These are phyloP conservation scores for Argyrosomus japonicus DNA, from an alignment of 2,113 vertebrate species.

Conservation along the genomic window DNA sequence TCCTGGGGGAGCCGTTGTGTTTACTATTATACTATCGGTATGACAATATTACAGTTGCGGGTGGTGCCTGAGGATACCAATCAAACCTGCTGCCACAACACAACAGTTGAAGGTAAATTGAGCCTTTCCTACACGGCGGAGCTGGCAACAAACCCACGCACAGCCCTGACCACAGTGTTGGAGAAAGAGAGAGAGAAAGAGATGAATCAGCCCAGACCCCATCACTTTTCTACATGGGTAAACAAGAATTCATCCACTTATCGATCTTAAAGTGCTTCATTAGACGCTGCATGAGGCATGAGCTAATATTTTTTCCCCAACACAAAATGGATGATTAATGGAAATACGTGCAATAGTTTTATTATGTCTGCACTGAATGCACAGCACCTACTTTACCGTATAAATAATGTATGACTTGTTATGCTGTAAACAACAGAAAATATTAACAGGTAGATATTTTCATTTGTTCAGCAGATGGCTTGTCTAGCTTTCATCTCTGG, in stretches of 20 bases:
- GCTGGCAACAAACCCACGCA: constrained; percentile 25
- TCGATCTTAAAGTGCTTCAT: constrained; percentile 71
- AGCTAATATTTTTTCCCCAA: constrained; percentile 45
- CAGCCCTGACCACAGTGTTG: constrained; percentile 15
- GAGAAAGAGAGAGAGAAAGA: background rate
- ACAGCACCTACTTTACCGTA: constrained; percentile 23
- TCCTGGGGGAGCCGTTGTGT: constrained; percentile 67
- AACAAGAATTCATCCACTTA: constrained; percentile 64
- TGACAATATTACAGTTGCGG: constrained; percentile 65
- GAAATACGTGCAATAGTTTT: constrained; percentile 27
- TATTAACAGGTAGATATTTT: constrained; percentile 61
- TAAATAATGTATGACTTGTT: constrained; percentile 53
- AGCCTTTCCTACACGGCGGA: constrained; percentile 28
- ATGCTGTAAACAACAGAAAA: constrained; percentile 54
- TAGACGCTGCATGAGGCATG: constrained; percentile 40
- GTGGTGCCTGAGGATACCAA: constrained; percentile 69
- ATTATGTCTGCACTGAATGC: constrained; percentile 40
- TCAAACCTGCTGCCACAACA: constrained; percentile 71
- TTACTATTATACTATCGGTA: constrained; percentile 71
- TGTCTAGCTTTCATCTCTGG: constrained; percentile 56
- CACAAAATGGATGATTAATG: constrained; percentile 55
- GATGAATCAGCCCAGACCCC: constrained; percentile 23
- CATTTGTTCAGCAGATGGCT: constrained; percentile 59
- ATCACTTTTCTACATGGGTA: constrained; percentile 49
- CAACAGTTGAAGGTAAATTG: constrained; percentile 57